Evolutionary conservation across 2,888 invertebrate genomes (phyloP).

Genomic region (Eumerus sabulonum): DNA sequence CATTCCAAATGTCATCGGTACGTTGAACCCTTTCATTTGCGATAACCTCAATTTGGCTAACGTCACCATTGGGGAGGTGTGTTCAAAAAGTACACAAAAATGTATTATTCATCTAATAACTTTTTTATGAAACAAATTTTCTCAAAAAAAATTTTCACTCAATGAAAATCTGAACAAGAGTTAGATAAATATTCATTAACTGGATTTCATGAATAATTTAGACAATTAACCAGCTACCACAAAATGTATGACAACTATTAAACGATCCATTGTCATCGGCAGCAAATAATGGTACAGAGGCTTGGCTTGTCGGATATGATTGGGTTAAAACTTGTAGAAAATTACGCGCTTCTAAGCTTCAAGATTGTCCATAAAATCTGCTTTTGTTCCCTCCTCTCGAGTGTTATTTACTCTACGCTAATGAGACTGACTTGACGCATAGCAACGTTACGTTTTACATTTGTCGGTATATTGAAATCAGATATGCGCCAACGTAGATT

Average conservation of each 20-base stretch:
- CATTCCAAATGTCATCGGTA: too few species aligned
- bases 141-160: slow-evolving; percentile 9
- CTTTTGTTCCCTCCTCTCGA: not conserved
- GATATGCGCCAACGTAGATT: slow-evolving; percentile 42
- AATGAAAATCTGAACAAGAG: slow-evolving; percentile 21
- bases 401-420: slow-evolving; percentile 20
- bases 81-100: slow-evolving; percentile 41
- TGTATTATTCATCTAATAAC: slow-evolving; percentile 32
- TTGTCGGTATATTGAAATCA: slow-evolving; percentile 53
- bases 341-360: slow-evolving; percentile 35
- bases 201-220: slow-evolving; percentile 64
- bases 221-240: slow-evolving; percentile 59
- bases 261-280: not conserved
- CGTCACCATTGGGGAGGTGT: too few species aligned
- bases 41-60: too few species aligned
- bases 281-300: too few species aligned
- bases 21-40: too few species aligned
- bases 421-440: slow-evolving; percentile 42
- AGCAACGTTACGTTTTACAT: slow-evolving; percentile 14
- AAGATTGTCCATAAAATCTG: slow-evolving; percentile 31
- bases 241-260: slow-evolving; percentile 63
- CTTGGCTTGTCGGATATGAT: slow-evolving; percentile 13
- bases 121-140: slow-evolving; percentile 31
- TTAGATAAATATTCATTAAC: slow-evolving; percentile 65
- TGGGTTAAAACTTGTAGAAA: slow-evolving; percentile 26